These are phyloP conservation scores for Sialis lutaria DNA, from an alignment of 2,888 invertebrate species.

Conservation along the genomic window DNA sequence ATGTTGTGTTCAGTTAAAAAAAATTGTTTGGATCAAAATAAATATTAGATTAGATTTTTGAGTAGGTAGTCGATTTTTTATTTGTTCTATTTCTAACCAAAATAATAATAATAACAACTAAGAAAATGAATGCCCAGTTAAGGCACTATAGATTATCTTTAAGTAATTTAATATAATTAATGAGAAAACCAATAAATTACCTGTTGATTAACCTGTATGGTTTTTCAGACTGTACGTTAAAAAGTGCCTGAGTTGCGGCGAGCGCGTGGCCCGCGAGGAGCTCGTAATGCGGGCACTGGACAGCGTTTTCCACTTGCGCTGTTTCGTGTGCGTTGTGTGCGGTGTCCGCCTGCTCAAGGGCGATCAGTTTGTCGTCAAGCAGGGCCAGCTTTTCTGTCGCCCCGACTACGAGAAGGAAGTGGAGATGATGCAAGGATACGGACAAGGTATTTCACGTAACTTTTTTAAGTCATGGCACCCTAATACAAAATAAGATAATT, in stretches of 20 bases:
- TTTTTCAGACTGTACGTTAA: conserved; percentile 46
- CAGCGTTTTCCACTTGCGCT: conserved; percentile 60
- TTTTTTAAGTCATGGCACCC: too few relatives aligned
- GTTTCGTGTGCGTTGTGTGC: conserved; percentile 66
- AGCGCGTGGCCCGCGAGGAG: conserved; percentile 54
- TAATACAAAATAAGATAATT: too few relatives aligned
- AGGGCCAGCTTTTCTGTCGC: conserved; percentile 60
- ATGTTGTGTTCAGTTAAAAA: too few relatives aligned
- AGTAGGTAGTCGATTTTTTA: too few relatives aligned
- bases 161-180: too few relatives aligned
- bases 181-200: too few relatives aligned
- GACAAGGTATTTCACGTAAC: conserved; percentile 23
- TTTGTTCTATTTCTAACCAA: too few relatives aligned
- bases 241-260: conserved; percentile 58
- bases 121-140: too few relatives aligned
- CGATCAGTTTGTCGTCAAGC: conserved; percentile 64
- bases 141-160: too few relatives aligned
- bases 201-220: not conserved
- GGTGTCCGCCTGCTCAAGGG: conserved; percentile 59
- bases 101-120: too few relatives aligned
- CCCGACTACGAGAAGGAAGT: conserved; percentile 68
- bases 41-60: too few relatives aligned
- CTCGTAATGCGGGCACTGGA: conserved; percentile 61
- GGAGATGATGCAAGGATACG: conserved; percentile 47
- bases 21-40: too few relatives aligned